These are phyloP conservation scores for Aphelenchoides besseyi DNA, from an alignment of 1,140 invertebrate species.

Conservation along the genomic window DNA sequence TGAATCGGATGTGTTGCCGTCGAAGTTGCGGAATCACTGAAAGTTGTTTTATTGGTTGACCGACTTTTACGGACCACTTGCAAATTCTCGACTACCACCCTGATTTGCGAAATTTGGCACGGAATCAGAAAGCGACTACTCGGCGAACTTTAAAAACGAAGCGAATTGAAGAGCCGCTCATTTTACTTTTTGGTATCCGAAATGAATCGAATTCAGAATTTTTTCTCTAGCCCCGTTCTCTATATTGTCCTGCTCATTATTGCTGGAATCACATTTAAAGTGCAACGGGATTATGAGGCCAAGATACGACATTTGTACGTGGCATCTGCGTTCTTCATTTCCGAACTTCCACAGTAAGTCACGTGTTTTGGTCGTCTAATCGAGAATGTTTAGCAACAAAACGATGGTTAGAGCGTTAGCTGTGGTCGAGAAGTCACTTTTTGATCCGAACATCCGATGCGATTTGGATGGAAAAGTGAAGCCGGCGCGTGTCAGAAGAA, in stretches of 20 bases:
- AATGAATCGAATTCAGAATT: neutral
- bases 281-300: neutral
- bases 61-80: no score
- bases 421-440: constrained; percentile 4
- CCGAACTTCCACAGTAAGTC: constrained; percentile 10
- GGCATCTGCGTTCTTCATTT: constrained; percentile 1
- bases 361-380: neutral
- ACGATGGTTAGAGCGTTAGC: constrained; percentile 6
- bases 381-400: neutral
- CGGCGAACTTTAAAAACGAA: no score
- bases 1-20: no score
- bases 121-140: no score
- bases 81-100: no score
- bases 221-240: neutral
- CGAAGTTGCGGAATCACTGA: no score
- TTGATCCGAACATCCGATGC: neutral
- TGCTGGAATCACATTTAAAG: neutral
- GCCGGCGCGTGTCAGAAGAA: neutral
- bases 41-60: no score
- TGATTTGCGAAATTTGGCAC: no score
- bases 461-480: neutral
- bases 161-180: no score
- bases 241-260: neutral
- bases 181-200: neutral
- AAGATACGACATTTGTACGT: neutral